phyloP scores from a whole-genome alignment of 2,797 vertebrate genomes.

The Aulostomus chinensis region DNA sequence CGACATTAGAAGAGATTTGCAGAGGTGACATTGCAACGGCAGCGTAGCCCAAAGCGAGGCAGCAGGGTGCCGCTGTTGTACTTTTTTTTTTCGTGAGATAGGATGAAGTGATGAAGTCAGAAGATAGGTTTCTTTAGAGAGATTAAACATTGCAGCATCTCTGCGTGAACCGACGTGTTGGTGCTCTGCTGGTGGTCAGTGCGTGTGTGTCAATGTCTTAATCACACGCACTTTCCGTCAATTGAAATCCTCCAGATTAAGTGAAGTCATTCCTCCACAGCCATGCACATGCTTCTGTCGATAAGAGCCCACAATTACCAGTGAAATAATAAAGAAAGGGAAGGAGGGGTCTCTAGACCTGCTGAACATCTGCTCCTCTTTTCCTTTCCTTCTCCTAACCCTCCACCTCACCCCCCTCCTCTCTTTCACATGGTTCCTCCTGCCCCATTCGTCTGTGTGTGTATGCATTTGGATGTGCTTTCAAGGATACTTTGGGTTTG shows the following conservation, averaged over 20 bases:
- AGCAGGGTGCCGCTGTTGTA: neutral
- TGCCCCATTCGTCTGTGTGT: slow-evolving; percentile 21
- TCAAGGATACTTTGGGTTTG: slow-evolving; percentile 19
- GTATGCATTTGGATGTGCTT: slow-evolving; percentile 15
- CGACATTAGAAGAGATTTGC: slow-evolving; percentile 23
- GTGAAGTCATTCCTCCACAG: slow-evolving; percentile 68
- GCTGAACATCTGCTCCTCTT: slow-evolving; percentile 75
- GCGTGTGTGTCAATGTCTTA: slow-evolving; percentile 3
- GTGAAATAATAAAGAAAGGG: slow-evolving; percentile 59
- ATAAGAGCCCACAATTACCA: slow-evolving; percentile 68
- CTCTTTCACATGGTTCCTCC: slow-evolving; percentile 48
- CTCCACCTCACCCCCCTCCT: slow-evolving; percentile 11
- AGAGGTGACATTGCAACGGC: slow-evolving; percentile 2
- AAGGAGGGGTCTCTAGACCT: slow-evolving; percentile 54
- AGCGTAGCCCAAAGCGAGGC: neutral
- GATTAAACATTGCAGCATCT: neutral
- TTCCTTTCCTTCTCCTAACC: slow-evolving; percentile 37
- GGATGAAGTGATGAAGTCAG: neutral
- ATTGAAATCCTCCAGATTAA: slow-evolving; percentile 52
- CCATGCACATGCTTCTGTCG: slow-evolving; percentile 51
- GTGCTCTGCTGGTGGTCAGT: too few species aligned
- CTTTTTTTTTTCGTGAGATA: neutral
- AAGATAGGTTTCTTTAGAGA: neutral
- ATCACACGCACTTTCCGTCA: slow-evolving; percentile 14
- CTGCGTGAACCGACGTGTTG: too few species aligned